Base-by-base conservation (phyloP, 2,888 invertebrate species). In the Spodoptera littoralis region DNA sequence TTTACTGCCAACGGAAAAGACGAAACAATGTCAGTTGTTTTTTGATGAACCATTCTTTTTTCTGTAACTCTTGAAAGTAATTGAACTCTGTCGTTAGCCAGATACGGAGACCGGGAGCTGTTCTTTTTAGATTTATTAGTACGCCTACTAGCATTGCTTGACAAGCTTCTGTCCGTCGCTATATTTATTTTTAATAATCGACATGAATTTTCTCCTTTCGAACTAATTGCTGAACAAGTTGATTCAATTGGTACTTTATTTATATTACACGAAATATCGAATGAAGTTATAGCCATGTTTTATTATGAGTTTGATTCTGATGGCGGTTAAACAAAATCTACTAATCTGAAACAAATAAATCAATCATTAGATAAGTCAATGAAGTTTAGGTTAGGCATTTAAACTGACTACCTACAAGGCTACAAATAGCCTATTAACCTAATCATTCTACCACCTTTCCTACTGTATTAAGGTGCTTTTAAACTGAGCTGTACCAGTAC, bases 1-100 rank as follows among this genome's bases (percentile, higher is more conserved):
- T 88, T 88, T 36, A 80, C 82, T 48, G 90, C 89, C 62, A 90
- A 70, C 11, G 91, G 88, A 71, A 88, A 89, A 6, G 92, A 91
- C 6, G 91, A 89, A 4, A 82, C 61, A 8, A 87, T 72, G 46
- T 88, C 84, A 6, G 82, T 66, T 11, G 79, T 76, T 70, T 85
- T 87, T 71, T 89, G 90, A 11, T 86, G 85, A 41, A 86, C 50
- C n/a, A 84, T 55, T 63, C 81, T 87, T 70, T 90, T 90, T 71
- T 90, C 88, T n/a, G 82, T 87, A n/a, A 87, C 79, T 70, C 82
- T 83, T 30, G 91, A 88, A 27, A 86, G 71, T 46, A 89, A 53
- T 18, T 88, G 87, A 2, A 89, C 69, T 70, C 80, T 88, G 60
- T 91, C 88, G 47, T 76, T 79, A 13, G 71, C 68, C 2, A 92